Percentiles rank a stretch among this genome's conserved stretches.
Conservation (phyloP, 2,797 vertebrate genomes). For the Ambastaia sidthimunki region DNA sequence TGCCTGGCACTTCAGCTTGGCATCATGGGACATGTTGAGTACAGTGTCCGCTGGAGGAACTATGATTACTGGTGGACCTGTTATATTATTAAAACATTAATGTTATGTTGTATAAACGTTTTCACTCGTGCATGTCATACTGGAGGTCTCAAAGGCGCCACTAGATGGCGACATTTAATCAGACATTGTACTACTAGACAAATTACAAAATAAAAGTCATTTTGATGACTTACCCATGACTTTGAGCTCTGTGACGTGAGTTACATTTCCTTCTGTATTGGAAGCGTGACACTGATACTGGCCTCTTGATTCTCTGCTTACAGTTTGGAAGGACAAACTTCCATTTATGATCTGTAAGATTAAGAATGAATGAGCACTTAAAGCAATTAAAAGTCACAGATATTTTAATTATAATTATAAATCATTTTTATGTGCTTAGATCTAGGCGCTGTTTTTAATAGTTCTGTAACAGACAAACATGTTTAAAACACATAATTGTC, state of each 20-base stretch:
- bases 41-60: slow-evolving; percentile 82
- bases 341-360: slow-evolving; percentile 79
- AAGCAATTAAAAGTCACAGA: too few relatives aligned
- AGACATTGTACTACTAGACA: not conserved
- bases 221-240: slow-evolving; percentile 85
- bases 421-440: too few relatives aligned
- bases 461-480: too few relatives aligned
- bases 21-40: slow-evolving; percentile 88
- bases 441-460: too few relatives aligned
- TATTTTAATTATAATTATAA: too few relatives aligned
- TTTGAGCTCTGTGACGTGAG: slow-evolving; percentile 80
- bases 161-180: slow-evolving; percentile 48
- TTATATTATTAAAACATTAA: not conserved
- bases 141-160: slow-evolving; percentile 21
- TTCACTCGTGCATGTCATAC: not conserved
- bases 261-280: slow-evolving; percentile 86
- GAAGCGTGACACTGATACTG: slow-evolving; percentile 88
- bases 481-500: too few relatives aligned
- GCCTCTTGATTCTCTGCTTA: slow-evolving; percentile 79
- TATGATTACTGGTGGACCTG: slow-evolving; percentile 89
- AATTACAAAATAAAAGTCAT: not conserved
- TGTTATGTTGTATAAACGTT: not conserved
- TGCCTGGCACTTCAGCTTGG: slow-evolving; percentile 86
- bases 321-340: slow-evolving; percentile 76
- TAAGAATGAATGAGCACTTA: not conserved